Percentiles rank a stretch among this genome's conserved stretches.
Evolutionary conservation across 2,888 invertebrate genomes (phyloP).

Genomic region (Andrena fulva): DNA sequence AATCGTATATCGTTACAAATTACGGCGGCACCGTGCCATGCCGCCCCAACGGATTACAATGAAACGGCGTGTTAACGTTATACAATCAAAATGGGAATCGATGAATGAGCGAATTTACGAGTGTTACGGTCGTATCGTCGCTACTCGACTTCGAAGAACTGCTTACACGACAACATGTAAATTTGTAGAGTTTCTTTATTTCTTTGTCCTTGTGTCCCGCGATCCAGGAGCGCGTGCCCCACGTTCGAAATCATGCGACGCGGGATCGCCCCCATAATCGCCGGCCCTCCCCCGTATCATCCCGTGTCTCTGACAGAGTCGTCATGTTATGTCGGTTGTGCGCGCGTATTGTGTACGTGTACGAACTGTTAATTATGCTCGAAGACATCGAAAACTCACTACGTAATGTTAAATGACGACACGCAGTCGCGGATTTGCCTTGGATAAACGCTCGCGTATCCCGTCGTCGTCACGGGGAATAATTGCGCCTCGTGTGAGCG

Average conservation of each 20-base stretch:
- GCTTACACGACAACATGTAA: conserved; percentile 84
- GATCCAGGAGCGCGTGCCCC: conserved; percentile 9
- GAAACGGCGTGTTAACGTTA: conserved; percentile 81
- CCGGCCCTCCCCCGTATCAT: conserved; percentile 47
- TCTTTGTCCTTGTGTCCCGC: conserved; percentile 66
- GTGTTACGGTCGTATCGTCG: conserved; percentile 76
- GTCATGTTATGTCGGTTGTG: conserved; percentile 82
- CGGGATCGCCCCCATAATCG: background rate
- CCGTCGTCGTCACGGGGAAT: conserved; percentile 5
- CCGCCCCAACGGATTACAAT: conserved; percentile 83
- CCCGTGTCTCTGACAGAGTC: conserved; percentile 76
- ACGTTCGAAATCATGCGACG: conserved; percentile 1
- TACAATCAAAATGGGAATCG: conserved; percentile 80
- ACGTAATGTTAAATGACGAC: conserved; percentile 82
- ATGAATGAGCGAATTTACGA: conserved; percentile 79
- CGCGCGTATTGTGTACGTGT: conserved; percentile 79
- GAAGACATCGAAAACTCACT: conserved; percentile 85
- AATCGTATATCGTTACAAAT: conserved; percentile 84
- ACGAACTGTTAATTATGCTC: conserved; percentile 84
- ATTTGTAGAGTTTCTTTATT: conserved; percentile 73
- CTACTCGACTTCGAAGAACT: conserved; percentile 83
- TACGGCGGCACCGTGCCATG: conserved; percentile 75
- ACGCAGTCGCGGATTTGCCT: conserved; percentile 76
- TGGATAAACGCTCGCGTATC: conserved; percentile 13
- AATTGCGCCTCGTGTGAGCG: background rate